These are phyloP conservation scores for Spheniscus mendiculus DNA, from an alignment of 2,113 vertebrate species.

Conservation along the genomic window DNA sequence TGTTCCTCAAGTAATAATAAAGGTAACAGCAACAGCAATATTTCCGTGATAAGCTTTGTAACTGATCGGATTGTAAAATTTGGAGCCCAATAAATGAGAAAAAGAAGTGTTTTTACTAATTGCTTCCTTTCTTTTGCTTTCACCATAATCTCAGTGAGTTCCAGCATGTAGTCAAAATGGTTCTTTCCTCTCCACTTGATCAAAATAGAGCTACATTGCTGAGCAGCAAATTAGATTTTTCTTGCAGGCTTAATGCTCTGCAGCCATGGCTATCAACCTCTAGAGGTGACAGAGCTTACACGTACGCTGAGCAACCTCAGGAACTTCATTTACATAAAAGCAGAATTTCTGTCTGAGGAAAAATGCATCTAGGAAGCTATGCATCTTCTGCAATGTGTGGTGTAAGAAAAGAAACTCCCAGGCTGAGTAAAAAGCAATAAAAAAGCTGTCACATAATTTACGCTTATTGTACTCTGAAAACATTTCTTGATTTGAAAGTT, in stretches of 20 bases:
- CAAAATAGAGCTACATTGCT: slow-evolving; percentile 22
- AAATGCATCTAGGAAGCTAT: not conserved
- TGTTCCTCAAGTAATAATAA: not conserved
- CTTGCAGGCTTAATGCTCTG: not conserved
- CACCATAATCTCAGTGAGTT: not conserved
- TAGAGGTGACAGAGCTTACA: not conserved
- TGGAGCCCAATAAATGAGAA: not conserved
- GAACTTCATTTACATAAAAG: not conserved
- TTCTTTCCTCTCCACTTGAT: slow-evolving; percentile 18
- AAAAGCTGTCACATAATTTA: not conserved
- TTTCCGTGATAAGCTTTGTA: not conserved
- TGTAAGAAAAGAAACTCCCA: not conserved
- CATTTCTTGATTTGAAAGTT: not conserved
- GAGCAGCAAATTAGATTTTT: slow-evolving; percentile 43
- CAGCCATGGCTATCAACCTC: not conserved
- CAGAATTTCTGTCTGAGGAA: not conserved
- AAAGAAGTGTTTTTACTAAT: not conserved
- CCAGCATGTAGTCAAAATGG: not conserved
- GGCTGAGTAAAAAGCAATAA: not conserved
- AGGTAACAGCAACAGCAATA: not conserved
- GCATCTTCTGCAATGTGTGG: not conserved
- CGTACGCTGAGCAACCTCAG: not conserved
- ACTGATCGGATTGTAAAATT: not conserved
- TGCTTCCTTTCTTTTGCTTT: slow-evolving; percentile 7
- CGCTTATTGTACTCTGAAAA: not conserved